Evolutionary conservation across 2,113 vertebrate species (phyloP), one percentile per base, ranked within the genome.

Genomic region (Xiphias gladius): DNA sequence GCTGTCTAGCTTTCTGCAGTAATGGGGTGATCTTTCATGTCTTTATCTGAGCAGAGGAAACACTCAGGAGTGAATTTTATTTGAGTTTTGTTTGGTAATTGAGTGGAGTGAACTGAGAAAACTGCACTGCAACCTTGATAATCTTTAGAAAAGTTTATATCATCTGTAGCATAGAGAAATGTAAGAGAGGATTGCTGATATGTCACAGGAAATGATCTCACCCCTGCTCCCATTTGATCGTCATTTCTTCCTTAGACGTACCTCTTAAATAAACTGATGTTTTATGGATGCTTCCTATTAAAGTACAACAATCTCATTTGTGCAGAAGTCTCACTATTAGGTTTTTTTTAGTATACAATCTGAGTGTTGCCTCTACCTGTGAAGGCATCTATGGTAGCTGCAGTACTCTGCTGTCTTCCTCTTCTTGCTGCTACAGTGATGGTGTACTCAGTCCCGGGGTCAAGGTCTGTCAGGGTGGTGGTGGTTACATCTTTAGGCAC

Each of bases 391-490:
- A 99, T 98, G 0, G 97, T 99, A 41, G 96, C 96, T 22, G 97
- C 96, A 3, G 95, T 82, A 84, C 98, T 99, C 85, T 99, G 97
- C 86, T 99, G 98, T 28, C 98, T 94, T 41, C 98, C 98, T 74
- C 98, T 95, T 84, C 97, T 97, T 0, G 98, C 98, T 0, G 96
- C 96, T 65, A 99, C 95, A 0, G 97, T 97, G 82, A 99, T 96
- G 50, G 97, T 98, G 91, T 99, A 99, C 86, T 99, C 98, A 0
- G 97, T 98, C 12, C 96, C 97, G 0, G 98, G 97, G 82, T 99
- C 97, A 28, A 99, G 95, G 61, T 97, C 96, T 0, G 89, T 95
- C 85, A 99, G 93, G 0, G 96, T 98, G 58, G 97, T 94, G 8
- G 95, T 94, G 1, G 94, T 96, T 46, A 92, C 73, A 0, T 97